Evolutionary conservation across 1,140 invertebrate genomes (phyloP).

Genomic region (Phenacoccus solenopsis): DNA sequence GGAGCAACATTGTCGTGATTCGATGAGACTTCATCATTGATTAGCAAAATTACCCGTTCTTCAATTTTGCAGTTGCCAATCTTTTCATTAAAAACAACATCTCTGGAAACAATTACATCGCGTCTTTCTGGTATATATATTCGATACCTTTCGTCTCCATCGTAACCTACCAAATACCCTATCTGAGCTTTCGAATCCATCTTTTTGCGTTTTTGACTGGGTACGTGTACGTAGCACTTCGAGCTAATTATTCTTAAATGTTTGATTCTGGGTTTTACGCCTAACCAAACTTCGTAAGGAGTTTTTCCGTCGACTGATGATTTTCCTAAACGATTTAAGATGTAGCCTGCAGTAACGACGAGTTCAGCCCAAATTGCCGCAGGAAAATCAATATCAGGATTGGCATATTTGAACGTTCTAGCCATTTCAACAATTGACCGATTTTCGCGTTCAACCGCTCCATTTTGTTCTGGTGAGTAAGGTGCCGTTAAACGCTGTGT

Average conservation of each 20-base stretch:
- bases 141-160: slow-evolving; percentile 27
- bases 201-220: slow-evolving; percentile 29
- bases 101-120: slow-evolving; percentile 26
- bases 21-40: not conserved
- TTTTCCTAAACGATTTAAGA: slow-evolving; percentile 31
- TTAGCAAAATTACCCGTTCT: not conserved
- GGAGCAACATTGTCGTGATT: too few species aligned
- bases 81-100: slow-evolving; percentile 25
- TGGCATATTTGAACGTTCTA: slow-evolving; percentile 25
- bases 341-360: slow-evolving; percentile 31
- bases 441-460: slow-evolving; percentile 33
- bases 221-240: slow-evolving; percentile 31
- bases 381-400: slow-evolving; percentile 19
- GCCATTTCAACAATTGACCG: slow-evolving; percentile 29
- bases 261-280: slow-evolving; percentile 21
- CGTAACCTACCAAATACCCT: slow-evolving; percentile 27
- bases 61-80: not conserved
- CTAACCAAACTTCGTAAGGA: slow-evolving; percentile 25
- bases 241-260: slow-evolving; percentile 31
- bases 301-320: slow-evolving; percentile 26
- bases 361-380: slow-evolving; percentile 25
- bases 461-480: slow-evolving; percentile 23
- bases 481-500: slow-evolving; percentile 21
- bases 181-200: slow-evolving; percentile 27
- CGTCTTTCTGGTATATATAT: slow-evolving; percentile 25